These are phyloP conservation scores for Spilosoma lubricipeda DNA, from an alignment of 2,888 invertebrate genomes.

Conservation along the genomic window DNA sequence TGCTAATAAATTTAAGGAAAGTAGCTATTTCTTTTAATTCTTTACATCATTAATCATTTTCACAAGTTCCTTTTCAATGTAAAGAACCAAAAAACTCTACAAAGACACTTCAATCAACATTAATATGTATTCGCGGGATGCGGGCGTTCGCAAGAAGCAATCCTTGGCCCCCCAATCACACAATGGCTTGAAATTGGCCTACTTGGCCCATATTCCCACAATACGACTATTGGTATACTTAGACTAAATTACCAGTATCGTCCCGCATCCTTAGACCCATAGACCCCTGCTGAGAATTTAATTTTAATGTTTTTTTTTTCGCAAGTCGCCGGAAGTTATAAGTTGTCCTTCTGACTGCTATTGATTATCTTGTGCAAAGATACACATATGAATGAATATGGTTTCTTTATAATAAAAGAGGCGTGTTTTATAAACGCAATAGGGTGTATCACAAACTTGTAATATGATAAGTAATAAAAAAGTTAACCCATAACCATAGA, in stretches of 20 bases:
- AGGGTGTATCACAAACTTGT: slow-evolving; percentile 15
- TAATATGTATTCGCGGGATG: slow-evolving; percentile 78
- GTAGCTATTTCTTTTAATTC: neutral
- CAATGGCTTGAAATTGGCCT: slow-evolving; percentile 77
- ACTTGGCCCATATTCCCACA: slow-evolving; percentile 67
- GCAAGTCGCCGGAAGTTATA: slow-evolving; percentile 50
- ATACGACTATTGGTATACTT: slow-evolving; percentile 50
- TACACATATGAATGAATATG: neutral
- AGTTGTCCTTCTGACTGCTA: slow-evolving; percentile 18
- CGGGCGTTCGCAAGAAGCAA: slow-evolving; percentile 79
- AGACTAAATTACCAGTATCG: slow-evolving; percentile 80
- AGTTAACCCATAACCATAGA: slow-evolving; percentile 35
- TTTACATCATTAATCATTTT: neutral
- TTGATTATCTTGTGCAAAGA: slow-evolving; percentile 36
- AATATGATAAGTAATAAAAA: slow-evolving; percentile 20
- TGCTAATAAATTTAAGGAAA: neutral
- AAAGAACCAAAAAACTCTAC: slow-evolving; percentile 26
- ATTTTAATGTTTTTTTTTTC: slow-evolving; percentile 54
- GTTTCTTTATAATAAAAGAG: slow-evolving; percentile 14
- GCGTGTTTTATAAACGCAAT: slow-evolving; percentile 8
- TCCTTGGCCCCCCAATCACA: slow-evolving; percentile 74
- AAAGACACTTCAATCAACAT: slow-evolving; percentile 52
- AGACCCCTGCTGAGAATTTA: slow-evolving; percentile 71
- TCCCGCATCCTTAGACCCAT: slow-evolving; percentile 81
- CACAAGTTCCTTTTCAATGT: slow-evolving; percentile 16